Evolutionary conservation across 1,140 invertebrate species (phyloP).

Genomic region (Heliconius hermathena): DNA sequence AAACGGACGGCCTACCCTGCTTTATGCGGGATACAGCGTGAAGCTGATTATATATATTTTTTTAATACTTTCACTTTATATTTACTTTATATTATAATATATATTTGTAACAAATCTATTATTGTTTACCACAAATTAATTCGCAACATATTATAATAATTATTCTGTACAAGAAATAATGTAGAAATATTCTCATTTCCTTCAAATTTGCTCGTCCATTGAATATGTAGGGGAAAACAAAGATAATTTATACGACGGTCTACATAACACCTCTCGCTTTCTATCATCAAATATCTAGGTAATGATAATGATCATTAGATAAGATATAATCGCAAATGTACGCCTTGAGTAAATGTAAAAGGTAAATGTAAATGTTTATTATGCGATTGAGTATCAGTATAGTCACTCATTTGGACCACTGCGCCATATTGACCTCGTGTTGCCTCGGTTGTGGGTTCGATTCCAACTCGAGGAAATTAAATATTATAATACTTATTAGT

Average conservation of each 20-base stretch:
- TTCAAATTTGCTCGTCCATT: background rate
- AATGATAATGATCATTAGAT: slow-evolving; percentile 11
- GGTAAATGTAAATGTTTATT: too few relatives aligned
- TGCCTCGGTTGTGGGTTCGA: too few relatives aligned
- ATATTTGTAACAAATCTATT: background rate
- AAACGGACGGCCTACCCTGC: too few relatives aligned
- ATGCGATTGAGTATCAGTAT: too few relatives aligned
- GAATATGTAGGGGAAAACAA: slow-evolving; percentile 8
- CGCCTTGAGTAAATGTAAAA: background rate
- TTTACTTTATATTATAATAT: too few relatives aligned
- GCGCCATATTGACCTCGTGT: too few relatives aligned
- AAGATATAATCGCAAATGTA: background rate
- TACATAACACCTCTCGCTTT: slow-evolving; percentile 7
- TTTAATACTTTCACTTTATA: too few relatives aligned
- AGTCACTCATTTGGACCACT: too few relatives aligned
- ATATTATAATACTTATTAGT: too few relatives aligned
- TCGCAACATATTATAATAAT: background rate
- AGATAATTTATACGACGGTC: slow-evolving; percentile 1
- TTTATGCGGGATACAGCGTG: too few relatives aligned
- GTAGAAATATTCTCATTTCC: slow-evolving; percentile 7
- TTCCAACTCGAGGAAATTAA: too few relatives aligned
- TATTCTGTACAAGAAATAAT: background rate
- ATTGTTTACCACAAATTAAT: background rate
- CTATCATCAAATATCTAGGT: slow-evolving; percentile 7
- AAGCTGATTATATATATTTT: too few relatives aligned